Evolutionary conservation across 2,797 vertebrate species (phyloP).

Genomic region (Tiaroga cobitis): DNA sequence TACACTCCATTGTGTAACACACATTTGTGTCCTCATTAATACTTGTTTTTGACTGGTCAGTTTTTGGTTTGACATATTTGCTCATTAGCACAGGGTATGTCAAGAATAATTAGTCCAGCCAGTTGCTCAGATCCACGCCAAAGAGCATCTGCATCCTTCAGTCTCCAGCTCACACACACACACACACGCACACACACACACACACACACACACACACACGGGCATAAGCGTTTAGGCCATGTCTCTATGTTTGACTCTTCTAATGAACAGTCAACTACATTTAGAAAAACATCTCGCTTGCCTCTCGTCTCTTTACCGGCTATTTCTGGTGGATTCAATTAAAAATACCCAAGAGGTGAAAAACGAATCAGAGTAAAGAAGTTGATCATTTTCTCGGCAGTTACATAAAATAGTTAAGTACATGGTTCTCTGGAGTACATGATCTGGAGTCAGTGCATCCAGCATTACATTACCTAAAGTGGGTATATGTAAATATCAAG

Average conservation of each 20-base stretch:
- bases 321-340: slow-evolving; percentile 8
- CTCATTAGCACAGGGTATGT: slow-evolving; percentile 40
- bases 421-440: neutral
- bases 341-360: neutral
- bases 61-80: slow-evolving; percentile 14
- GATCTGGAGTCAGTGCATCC: neutral
- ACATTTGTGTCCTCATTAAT: neutral
- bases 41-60: slow-evolving; percentile 9
- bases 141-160: neutral
- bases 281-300: slow-evolving; percentile 20
- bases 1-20: neutral
- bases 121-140: slow-evolving; percentile 18
- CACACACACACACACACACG: slow-evolving; percentile 10
- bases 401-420: neutral
- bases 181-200: slow-evolving; percentile 12
- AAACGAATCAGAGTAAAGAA: neutral
- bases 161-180: neutral
- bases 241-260: slow-evolving; percentile 23
- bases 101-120: slow-evolving; percentile 29
- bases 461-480: neutral
- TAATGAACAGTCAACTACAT: slow-evolving; percentile 10
- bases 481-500: too few relatives aligned
- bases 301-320: neutral
- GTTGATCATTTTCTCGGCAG: neutral
- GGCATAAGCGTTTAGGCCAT: neutral